Evolutionary conservation across 2,888 invertebrate genomes (phyloP).

Genomic region (Stenurella melanura): DNA sequence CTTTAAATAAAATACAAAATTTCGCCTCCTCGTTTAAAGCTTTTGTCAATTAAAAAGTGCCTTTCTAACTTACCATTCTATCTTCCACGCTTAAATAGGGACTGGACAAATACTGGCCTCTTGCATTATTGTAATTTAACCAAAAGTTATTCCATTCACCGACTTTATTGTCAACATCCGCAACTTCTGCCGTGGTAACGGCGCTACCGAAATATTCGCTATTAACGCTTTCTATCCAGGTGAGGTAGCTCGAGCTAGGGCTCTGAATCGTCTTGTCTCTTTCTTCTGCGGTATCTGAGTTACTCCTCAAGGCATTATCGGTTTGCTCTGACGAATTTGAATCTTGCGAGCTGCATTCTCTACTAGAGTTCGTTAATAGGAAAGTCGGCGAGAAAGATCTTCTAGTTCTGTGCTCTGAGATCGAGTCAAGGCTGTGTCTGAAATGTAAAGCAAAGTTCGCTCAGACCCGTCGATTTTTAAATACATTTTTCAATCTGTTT

Average conservation of each 20-base stretch:
- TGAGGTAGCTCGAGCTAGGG: conserved; percentile 70
- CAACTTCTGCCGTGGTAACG: conserved; percentile 54
- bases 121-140: conserved; percentile 72
- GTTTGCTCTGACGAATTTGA: conserved; percentile 56
- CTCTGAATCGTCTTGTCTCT: conserved; percentile 66
- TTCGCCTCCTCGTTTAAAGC: no score
- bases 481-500: no score
- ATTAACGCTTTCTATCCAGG: conserved; percentile 72
- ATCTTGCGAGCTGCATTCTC: conserved; percentile 64
- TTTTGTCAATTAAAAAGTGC: no score
- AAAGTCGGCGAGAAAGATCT: conserved; percentile 66
- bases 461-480: no score
- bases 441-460: conserved; percentile 51
- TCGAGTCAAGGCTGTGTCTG: conserved; percentile 71
- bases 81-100: conserved; percentile 63
- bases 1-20: no score
- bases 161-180: conserved; percentile 68
- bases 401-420: conserved; percentile 71
- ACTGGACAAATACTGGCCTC: conserved; percentile 67
- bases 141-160: conserved; percentile 74
- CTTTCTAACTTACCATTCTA: conserved; percentile 54
- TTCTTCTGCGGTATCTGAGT: conserved; percentile 57
- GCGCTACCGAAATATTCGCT: conserved; percentile 68
- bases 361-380: conserved; percentile 60
- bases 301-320: conserved; percentile 57